A percentile compares a stretch with the other conserved stretches of the same genome.
phyloP scores from a whole-genome alignment of 2,113 vertebrate species.

The Atherinomorus stipes region DNA sequence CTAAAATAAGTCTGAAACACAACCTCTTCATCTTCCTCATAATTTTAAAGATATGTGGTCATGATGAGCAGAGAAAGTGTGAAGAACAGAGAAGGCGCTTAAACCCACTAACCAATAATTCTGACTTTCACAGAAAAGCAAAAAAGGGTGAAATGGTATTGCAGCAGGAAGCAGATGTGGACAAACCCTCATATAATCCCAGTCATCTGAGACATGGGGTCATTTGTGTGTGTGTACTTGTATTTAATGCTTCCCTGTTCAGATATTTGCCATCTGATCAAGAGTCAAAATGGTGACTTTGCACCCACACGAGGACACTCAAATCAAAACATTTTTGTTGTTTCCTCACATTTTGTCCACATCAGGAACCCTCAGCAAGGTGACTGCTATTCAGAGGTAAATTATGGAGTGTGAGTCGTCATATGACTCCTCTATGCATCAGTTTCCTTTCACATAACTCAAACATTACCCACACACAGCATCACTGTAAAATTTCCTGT shows the following conservation, averaged over 20 bases:
- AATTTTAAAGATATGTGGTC: not conserved
- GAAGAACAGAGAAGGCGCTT: not conserved
- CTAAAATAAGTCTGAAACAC: not conserved
- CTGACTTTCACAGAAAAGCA: not conserved
- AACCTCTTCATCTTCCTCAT: not conserved
- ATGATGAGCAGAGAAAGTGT: not conserved
- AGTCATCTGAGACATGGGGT: conserved; percentile 64
- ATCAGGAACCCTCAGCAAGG: not conserved
- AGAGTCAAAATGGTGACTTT: conserved; percentile 7
- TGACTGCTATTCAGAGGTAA: not conserved
- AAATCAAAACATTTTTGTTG: not conserved
- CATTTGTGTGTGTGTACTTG: conserved; percentile 15
- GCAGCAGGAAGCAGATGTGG: conserved; percentile 74
- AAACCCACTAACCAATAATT: not conserved
- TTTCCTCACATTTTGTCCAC: not conserved
- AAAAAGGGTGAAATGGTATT: conserved; percentile 14
- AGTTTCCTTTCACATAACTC: conserved; percentile 31
- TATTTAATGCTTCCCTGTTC: conserved; percentile 41
- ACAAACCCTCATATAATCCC: conserved; percentile 62
- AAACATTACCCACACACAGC: conserved; percentile 11
- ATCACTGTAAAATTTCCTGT: conserved; percentile 55
- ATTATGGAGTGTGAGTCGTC: too few relatives aligned
- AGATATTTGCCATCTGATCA: conserved; percentile 18
- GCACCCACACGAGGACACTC: not conserved
- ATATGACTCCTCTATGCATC: not conserved